Conservation (phyloP, 2,888 invertebrate genomes). For the Drosophila nr. fundita region DNA sequence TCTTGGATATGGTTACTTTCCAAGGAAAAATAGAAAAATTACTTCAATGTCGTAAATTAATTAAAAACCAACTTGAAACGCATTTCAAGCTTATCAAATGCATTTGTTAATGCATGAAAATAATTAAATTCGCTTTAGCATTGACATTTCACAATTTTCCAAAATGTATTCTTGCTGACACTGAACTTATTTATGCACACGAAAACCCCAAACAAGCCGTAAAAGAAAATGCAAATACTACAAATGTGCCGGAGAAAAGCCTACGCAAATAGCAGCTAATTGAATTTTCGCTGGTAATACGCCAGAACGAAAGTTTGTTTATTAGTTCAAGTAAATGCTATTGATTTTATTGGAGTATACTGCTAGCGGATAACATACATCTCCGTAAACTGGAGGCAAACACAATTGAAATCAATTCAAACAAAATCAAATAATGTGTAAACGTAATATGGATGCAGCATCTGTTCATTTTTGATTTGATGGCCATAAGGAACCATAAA, state of each 20-base stretch:
- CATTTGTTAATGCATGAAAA: slow-evolving; percentile 16
- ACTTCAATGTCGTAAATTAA: slow-evolving; percentile 50
- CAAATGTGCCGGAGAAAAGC: slow-evolving; percentile 1
- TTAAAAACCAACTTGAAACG: slow-evolving; percentile 41
- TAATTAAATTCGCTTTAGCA: slow-evolving; percentile 19
- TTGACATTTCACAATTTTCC: slow-evolving; percentile 46
- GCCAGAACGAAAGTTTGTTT: slow-evolving; percentile 30
- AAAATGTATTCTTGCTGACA: slow-evolving; percentile 66
- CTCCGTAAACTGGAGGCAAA: slow-evolving; percentile 6
- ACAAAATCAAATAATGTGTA: slow-evolving; percentile 35
- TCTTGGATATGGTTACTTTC: slow-evolving; percentile 41
- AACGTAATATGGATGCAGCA: slow-evolving; percentile 40
- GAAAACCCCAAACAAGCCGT: slow-evolving; percentile 27
- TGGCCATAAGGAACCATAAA: slow-evolving; percentile 28
- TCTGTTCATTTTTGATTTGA: slow-evolving; percentile 40
- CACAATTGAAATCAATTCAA: slow-evolving; percentile 14
- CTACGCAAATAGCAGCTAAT: slow-evolving; percentile 57
- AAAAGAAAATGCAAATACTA: slow-evolving; percentile 6
- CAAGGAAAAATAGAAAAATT: slow-evolving; percentile 7
- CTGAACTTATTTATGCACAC: slow-evolving; percentile 51
- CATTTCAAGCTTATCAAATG: slow-evolving; percentile 13
- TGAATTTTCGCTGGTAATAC: slow-evolving; percentile 38
- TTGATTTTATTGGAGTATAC: slow-evolving; percentile 48
- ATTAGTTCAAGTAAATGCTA: slow-evolving; percentile 41
- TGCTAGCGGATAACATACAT: slow-evolving; percentile 21